Conservation (phyloP, 2,888 invertebrate genomes). For the Diarsia brunnea region DNA sequence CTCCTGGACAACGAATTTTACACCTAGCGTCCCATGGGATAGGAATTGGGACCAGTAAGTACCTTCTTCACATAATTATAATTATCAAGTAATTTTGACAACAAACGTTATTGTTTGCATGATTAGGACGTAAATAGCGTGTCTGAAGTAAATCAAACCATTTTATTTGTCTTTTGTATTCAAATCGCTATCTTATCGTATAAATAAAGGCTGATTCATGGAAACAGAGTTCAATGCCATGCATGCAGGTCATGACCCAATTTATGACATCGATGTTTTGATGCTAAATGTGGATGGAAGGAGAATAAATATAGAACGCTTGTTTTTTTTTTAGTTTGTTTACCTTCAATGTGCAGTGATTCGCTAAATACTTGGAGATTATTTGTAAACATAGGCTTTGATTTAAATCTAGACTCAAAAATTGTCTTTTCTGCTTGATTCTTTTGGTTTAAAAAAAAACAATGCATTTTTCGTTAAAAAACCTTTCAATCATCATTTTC, state of each 20-base stretch:
- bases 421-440: neutral
- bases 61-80: neutral
- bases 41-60: slow-evolving; percentile 97
- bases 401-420: neutral
- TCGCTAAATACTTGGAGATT: neutral
- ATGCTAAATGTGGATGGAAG: neutral
- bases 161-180: slow-evolving; percentile 13
- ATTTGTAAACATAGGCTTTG: neutral
- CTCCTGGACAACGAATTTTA: slow-evolving; percentile 93
- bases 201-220: neutral
- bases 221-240: neutral
- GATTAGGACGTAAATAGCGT: slow-evolving; percentile 26
- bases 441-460: neutral
- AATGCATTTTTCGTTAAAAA: neutral
- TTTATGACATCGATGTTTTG: slow-evolving; percentile 12
- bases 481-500: neutral
- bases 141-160: neutral
- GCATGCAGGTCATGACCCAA: slow-evolving; percentile 43
- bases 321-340: slow-evolving; percentile 2
- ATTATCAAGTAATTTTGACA: neutral
- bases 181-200: slow-evolving; percentile 6
- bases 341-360: neutral
- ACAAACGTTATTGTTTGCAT: slow-evolving; percentile 22
- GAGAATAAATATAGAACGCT: neutral
- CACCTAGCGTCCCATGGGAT: slow-evolving; percentile 94